Conservation (phyloP, 1,140 invertebrate genomes). For the Brachionus calyciflorus region DNA sequence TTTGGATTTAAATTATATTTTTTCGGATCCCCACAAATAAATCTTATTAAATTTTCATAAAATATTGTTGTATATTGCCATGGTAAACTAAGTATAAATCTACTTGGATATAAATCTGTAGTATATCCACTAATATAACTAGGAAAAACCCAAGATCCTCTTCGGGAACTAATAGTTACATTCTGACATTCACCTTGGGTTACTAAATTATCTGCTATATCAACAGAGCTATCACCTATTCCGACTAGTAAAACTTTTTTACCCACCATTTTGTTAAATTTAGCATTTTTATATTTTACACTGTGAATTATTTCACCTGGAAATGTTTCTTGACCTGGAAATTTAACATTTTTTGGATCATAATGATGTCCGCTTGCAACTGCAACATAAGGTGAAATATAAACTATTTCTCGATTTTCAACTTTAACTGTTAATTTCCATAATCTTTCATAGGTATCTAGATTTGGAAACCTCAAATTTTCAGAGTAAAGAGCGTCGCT, state of each 20-base stretch:
- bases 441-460: not conserved
- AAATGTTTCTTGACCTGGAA: conserved; percentile 55
- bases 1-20: conserved; percentile 58
- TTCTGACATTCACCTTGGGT: conserved; percentile 53
- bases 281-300: conserved; percentile 55
- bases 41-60: conserved; percentile 52
- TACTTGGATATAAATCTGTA: conserved; percentile 54
- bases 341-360: conserved; percentile 52
- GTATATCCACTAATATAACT: conserved; percentile 55
- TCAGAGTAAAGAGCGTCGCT: not conserved
- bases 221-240: conserved; percentile 58
- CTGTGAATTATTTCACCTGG: conserved; percentile 56
- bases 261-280: conserved; percentile 52
- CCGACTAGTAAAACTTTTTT: conserved; percentile 56
- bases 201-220: conserved; percentile 54
- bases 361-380: conserved; percentile 57
- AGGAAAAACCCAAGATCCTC: conserved; percentile 56
- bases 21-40: conserved; percentile 53
- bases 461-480: not conserved
- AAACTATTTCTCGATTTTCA: conserved; percentile 14
- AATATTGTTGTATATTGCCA: conserved; percentile 51
- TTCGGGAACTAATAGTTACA: conserved; percentile 55
- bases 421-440: conserved; percentile 30
- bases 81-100: conserved; percentile 53
- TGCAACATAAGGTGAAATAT: conserved; percentile 51